These are phyloP conservation scores for Acanthiza pusilla DNA, from an alignment of 2,797 vertebrate genomes.

Conservation along the genomic window DNA sequence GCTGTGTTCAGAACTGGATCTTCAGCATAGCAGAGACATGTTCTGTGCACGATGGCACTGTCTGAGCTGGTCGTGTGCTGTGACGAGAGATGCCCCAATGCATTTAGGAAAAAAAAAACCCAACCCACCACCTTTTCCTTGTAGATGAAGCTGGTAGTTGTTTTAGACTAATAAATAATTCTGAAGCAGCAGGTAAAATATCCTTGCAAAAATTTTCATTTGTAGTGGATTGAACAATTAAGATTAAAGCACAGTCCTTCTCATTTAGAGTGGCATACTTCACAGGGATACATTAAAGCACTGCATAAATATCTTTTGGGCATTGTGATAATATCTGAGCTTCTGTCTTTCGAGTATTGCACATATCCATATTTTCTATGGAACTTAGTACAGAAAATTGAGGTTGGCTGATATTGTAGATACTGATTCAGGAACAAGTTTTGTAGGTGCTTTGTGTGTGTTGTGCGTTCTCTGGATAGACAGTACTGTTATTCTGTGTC, in stretches of 20 bases:
- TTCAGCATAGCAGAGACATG: background rate
- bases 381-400: background rate
- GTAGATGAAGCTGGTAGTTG: background rate
- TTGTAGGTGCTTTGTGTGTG: background rate
- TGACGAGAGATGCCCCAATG: background rate
- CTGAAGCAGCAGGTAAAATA: background rate
- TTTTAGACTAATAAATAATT: background rate
- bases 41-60: accelerated
- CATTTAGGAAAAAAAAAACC: background rate
- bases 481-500: background rate
- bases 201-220: background rate
- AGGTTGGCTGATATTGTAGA: background rate
- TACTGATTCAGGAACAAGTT: background rate
- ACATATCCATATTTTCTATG: background rate
- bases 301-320: background rate
- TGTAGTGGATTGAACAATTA: background rate
- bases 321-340: background rate
- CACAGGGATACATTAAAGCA: background rate
- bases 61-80: background rate
- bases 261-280: background rate
- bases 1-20: background rate
- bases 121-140: background rate
- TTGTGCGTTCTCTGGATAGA: background rate
- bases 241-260: background rate
- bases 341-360: background rate